phyloP scores from a whole-genome alignment of 2,888 invertebrate species.

The Allolobophora icterica region DNA sequence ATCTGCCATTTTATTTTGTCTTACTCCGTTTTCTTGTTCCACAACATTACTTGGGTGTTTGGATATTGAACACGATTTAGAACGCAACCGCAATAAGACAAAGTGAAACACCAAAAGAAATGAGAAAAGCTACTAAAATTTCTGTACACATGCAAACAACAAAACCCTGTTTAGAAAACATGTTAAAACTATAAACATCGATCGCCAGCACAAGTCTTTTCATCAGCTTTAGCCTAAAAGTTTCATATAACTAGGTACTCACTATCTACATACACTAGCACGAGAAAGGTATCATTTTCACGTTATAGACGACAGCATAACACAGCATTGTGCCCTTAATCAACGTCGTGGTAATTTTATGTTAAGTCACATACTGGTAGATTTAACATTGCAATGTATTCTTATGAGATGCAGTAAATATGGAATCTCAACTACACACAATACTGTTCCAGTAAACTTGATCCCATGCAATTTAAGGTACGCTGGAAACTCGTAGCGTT shows the following conservation, averaged over 20 bases:
- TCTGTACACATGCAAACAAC: background rate
- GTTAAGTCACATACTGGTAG: background rate
- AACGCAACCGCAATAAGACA: background rate
- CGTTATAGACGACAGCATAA: background rate
- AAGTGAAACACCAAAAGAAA: no score
- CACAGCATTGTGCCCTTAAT: background rate
- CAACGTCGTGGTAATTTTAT: constrained; percentile 3
- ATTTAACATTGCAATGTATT: background rate
- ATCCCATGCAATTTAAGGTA: no score
- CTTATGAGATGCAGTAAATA: background rate
- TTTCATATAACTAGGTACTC: background rate
- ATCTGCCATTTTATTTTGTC: no score
- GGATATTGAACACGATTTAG: background rate
- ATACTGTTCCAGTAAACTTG: background rate
- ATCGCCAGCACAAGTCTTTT: background rate
- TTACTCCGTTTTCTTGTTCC: background rate
- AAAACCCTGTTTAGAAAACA: constrained; percentile 1
- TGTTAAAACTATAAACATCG: background rate
- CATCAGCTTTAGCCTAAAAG: constrained; percentile 4
- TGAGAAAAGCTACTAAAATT: no score
- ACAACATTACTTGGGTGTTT: background rate
- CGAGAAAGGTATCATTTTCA: background rate
- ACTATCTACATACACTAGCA: constrained; percentile 17
- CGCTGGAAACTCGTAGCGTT: no score
- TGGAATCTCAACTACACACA: background rate